A percentile compares a stretch with the other conserved stretches of the same genome.
phyloP scores from a whole-genome alignment of 2,888 invertebrate species.

The Calameuta filiformis region DNA sequence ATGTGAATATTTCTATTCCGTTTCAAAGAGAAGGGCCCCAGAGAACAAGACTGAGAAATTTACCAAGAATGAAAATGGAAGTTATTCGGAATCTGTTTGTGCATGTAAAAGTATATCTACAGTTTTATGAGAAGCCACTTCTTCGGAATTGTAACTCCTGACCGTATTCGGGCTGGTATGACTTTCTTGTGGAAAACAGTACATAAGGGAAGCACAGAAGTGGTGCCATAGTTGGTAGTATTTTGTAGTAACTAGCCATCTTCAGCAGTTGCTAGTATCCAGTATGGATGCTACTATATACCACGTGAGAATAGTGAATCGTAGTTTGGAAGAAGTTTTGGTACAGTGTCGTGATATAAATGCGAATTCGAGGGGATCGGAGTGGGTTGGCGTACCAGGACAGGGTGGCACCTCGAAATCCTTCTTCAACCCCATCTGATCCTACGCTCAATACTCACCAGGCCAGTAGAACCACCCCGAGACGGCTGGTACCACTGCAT shows the following conservation, averaged over 20 bases:
- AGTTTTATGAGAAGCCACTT: not conserved
- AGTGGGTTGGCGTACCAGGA: constrained; percentile 17
- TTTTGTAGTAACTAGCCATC: not conserved
- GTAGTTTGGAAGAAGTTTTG: not conserved
- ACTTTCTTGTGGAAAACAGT: not conserved
- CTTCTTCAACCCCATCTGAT: constrained; percentile 7
- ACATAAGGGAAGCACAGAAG: not conserved
- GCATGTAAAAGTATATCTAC: not conserved
- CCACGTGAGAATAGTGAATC: not conserved
- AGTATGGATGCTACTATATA: not conserved
- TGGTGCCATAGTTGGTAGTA: not conserved
- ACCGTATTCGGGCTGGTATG: not conserved
- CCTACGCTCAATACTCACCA: constrained; percentile 12
- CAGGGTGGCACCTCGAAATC: constrained; percentile 14
- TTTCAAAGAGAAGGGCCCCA: not conserved
- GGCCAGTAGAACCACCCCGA: constrained; percentile 14
- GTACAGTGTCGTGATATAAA: constrained; percentile 13
- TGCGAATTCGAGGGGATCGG: constrained; percentile 13
- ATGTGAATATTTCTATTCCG: not conserved
- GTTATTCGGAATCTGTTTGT: not conserved
- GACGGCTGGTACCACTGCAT: constrained; percentile 24
- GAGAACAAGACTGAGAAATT: not conserved
- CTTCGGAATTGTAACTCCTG: not conserved
- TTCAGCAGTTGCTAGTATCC: not conserved
- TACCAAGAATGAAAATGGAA: not conserved